These are phyloP conservation scores for Lonchura striata DNA, from an alignment of 2,113 vertebrate species.

Conservation along the genomic window DNA sequence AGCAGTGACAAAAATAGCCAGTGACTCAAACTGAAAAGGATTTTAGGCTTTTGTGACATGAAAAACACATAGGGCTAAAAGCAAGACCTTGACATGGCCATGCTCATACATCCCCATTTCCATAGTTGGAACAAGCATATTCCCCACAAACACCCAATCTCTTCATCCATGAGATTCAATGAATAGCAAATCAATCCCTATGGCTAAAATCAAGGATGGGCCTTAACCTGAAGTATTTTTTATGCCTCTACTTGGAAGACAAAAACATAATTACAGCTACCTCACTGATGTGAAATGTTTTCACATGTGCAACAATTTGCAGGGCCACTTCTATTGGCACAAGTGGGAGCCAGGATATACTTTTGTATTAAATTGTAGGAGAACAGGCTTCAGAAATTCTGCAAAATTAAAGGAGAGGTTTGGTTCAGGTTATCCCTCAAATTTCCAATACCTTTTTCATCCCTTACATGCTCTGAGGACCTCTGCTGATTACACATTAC, in stretches of 20 bases:
- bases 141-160: neutral
- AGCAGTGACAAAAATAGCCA: neutral
- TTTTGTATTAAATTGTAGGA: neutral
- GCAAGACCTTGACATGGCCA: neutral
- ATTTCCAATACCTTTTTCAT: neutral
- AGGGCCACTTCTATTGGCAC: neutral
- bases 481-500: neutral
- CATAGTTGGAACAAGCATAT: neutral
- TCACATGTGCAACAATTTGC: neutral
- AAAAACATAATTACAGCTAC: neutral
- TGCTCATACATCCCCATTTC: neutral
- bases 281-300: neutral
- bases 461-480: neutral
- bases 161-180: neutral
- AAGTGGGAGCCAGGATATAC: neutral
- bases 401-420: neutral
- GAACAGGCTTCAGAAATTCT: neutral
- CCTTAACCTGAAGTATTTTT: neutral
- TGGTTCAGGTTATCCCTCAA: neutral
- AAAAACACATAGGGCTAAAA: neutral
- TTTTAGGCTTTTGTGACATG: neutral
- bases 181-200: neutral
- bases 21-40: neutral
- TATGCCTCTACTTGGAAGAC: neutral
- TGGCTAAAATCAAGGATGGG: neutral